Conservation (phyloP, 2,888 invertebrate genomes). For the Eueremaeus valkanovi region DNA sequence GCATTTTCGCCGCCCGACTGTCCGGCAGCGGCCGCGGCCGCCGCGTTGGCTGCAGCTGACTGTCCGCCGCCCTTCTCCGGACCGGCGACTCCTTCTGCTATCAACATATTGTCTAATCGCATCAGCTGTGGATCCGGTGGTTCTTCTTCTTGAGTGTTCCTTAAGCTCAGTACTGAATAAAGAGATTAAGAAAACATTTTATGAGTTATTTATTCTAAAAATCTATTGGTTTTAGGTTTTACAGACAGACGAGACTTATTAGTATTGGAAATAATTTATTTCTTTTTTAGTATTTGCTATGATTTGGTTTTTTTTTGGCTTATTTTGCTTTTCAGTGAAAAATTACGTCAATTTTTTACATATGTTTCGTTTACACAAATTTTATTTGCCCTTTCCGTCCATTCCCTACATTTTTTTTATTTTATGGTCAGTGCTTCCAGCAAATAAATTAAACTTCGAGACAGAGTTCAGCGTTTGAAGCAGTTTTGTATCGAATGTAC, state of each 20-base stretch:
- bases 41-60: conserved; percentile 66
- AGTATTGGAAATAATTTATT: not conserved
- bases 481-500: not conserved
- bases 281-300: not conserved
- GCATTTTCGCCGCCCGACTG: conserved; percentile 83
- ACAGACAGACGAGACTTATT: too few relatives aligned
- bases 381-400: not conserved
- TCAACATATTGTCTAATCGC: conserved; percentile 97
- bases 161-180: conserved; percentile 61
- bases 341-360: too few relatives aligned
- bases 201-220: conserved; percentile 31
- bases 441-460: conserved; percentile 15
- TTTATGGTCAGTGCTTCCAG: conserved; percentile 23
- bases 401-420: not conserved
- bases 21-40: conserved; percentile 63
- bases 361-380: not conserved
- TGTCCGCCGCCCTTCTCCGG: conserved; percentile 78
- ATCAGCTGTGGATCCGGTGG: conserved; percentile 97
- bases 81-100: conserved; percentile 93
- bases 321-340: too few relatives aligned
- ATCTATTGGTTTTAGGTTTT: too few relatives aligned
- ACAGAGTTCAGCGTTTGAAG: conserved; percentile 7
- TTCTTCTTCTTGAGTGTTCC: conserved; percentile 96
- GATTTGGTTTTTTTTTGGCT: not conserved
- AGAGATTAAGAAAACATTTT: conserved; percentile 28